These are phyloP conservation scores for Diarsia dahlii DNA, from an alignment of 2,888 invertebrate species.

Conservation along the genomic window DNA sequence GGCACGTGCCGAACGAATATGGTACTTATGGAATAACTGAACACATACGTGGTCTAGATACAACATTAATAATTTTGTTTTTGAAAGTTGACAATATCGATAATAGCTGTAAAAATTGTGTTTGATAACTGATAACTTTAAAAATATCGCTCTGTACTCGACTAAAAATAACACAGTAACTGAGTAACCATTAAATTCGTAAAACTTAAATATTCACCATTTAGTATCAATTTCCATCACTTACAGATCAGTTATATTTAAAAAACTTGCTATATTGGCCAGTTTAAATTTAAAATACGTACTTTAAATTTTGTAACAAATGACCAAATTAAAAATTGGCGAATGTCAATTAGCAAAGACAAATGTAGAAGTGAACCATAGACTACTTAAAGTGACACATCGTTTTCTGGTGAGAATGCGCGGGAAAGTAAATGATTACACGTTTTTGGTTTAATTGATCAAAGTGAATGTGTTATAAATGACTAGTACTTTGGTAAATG, in stretches of 20 bases:
- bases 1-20: not conserved
- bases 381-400: constrained; percentile 46
- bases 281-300: constrained; percentile 10
- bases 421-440: constrained; percentile 40
- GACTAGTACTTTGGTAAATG: constrained; percentile 17
- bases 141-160: too few relatives aligned
- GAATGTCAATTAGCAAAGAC: constrained; percentile 39
- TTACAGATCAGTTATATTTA: not conserved
- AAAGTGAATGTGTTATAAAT: constrained; percentile 24
- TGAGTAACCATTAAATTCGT: not conserved
- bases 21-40: not conserved
- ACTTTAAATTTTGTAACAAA: constrained; percentile 11
- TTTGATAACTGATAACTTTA: not conserved
- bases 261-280: not conserved
- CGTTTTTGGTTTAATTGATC: constrained; percentile 14
- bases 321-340: constrained; percentile 38
- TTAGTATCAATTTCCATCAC: not conserved
- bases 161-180: too few relatives aligned
- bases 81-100: not conserved
- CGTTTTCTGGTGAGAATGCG: constrained; percentile 27
- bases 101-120: not conserved
- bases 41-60: not conserved
- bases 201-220: not conserved
- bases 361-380: constrained; percentile 32
- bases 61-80: not conserved